A percentile compares a stretch with the other conserved stretches of the same genome.
Conservation (phyloP, 2,797 vertebrate genomes). For the Microctenopoma lineatum region DNA sequence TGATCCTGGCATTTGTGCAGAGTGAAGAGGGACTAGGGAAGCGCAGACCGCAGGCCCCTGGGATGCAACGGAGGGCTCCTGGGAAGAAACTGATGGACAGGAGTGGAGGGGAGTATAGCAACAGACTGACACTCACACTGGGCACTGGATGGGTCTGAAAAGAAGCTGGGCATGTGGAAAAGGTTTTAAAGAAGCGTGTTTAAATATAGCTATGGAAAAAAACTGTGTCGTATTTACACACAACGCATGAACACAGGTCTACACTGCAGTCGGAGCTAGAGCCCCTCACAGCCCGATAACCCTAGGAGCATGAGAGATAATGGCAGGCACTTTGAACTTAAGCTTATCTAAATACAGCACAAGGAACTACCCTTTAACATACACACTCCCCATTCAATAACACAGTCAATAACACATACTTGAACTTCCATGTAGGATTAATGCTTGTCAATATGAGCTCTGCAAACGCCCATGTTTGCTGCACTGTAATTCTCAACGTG, state of each 20-base stretch:
- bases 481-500: conserved; percentile 32
- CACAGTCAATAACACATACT: conserved; percentile 70
- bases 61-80: conserved; percentile 65
- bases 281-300: conserved; percentile 58
- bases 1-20: conserved; percentile 78
- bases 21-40: conserved; percentile 63
- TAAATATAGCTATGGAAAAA: conserved; percentile 73
- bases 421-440: conserved; percentile 71
- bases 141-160: conserved; percentile 62
- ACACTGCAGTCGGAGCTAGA: conserved; percentile 50
- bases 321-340: conserved; percentile 72
- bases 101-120: conserved; percentile 71
- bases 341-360: conserved; percentile 72
- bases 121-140: conserved; percentile 80
- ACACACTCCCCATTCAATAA: conserved; percentile 67
- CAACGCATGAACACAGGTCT: conserved; percentile 57
- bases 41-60: conserved; percentile 65
- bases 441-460: conserved; percentile 61
- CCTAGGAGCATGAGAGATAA: conserved; percentile 72
- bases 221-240: conserved; percentile 70
- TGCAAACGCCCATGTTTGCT: conserved; percentile 35
- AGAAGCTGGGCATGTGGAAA: conserved; percentile 56
- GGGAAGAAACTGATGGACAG: conserved; percentile 79
- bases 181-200: conserved; percentile 63
- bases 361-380: conserved; percentile 69